Evolutionary conservation across 2,113 vertebrate genomes (phyloP).

Genomic region (Clarias magur): DNA sequence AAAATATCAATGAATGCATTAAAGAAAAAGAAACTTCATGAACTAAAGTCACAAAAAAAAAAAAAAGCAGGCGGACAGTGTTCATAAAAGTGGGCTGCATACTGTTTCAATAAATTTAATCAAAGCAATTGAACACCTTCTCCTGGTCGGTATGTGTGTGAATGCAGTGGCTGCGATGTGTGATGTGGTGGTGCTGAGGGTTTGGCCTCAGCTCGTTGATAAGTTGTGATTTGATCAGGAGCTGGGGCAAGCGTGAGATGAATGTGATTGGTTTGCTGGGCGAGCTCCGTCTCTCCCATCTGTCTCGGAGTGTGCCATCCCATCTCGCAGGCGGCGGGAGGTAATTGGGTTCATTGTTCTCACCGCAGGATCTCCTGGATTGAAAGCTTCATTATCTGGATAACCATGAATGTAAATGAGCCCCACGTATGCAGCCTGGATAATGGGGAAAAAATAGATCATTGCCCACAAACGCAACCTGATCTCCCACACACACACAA

Average conservation of each 20-base stretch:
- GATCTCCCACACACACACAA: slow-evolving; percentile 47
- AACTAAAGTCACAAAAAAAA: neutral
- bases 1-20: neutral
- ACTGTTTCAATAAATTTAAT: neutral
- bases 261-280: slow-evolving; percentile 81
- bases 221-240: slow-evolving; percentile 71
- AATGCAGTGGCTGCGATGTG: slow-evolving; percentile 47
- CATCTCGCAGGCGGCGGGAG: slow-evolving; percentile 79
- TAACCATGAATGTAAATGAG: slow-evolving; percentile 85
- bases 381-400: slow-evolving; percentile 86
- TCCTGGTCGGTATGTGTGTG: slow-evolving; percentile 32
- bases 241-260: slow-evolving; percentile 71
- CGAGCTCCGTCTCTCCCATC: slow-evolving; percentile 79
- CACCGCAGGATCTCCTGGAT: slow-evolving; percentile 79
- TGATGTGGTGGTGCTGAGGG: slow-evolving; percentile 69
- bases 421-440: slow-evolving; percentile 71
- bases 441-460: slow-evolving; percentile 80
- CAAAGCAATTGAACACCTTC: neutral
- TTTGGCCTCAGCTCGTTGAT: slow-evolving; percentile 75
- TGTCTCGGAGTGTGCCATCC: slow-evolving; percentile 82
- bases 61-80: neutral
- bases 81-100: neutral
- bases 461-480: slow-evolving; percentile 61
- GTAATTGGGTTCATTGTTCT: slow-evolving; percentile 87
- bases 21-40: neutral